Evolutionary conservation across 2,113 vertebrate genomes (phyloP).

Genomic region (Epinephelus cyanopodus): DNA sequence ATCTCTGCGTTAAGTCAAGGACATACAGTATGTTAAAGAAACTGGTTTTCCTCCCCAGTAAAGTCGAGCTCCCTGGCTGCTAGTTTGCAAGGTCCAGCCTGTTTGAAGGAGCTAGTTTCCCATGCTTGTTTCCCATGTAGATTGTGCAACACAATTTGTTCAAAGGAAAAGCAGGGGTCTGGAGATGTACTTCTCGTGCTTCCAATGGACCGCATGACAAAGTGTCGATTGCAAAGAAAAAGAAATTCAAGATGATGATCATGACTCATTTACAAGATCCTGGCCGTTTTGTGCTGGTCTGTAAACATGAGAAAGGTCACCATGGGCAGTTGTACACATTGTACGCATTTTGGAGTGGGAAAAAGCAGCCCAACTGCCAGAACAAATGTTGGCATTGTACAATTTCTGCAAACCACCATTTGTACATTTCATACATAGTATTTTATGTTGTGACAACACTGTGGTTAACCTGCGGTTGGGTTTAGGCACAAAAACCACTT

Average conservation of each 20-base stretch:
- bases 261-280: not conserved
- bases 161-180: constrained; percentile 14
- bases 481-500: too few relatives aligned
- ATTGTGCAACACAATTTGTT: constrained; percentile 46
- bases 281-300: not conserved
- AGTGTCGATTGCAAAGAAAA: not conserved
- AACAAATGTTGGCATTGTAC: too few relatives aligned
- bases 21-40: constrained; percentile 22
- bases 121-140: constrained; percentile 53
- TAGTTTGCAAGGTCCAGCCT: constrained; percentile 17
- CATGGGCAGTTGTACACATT: too few relatives aligned
- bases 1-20: constrained; percentile 26
- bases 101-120: constrained; percentile 52
- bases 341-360: not conserved
- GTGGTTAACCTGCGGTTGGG: too few relatives aligned
- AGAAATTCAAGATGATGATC: not conserved
- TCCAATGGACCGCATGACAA: constrained; percentile 8
- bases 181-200: constrained; percentile 3
- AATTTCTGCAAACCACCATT: too few relatives aligned
- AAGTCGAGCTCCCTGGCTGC: not conserved
- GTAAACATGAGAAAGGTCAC: not conserved
- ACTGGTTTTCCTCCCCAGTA: not conserved
- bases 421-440: too few relatives aligned
- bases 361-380: too few relatives aligned
- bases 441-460: too few relatives aligned